Percentiles rank a stretch among this genome's conserved stretches.
Evolutionary conservation across 2,113 vertebrate genomes (phyloP).

Genomic region (Hucho hucho): DNA sequence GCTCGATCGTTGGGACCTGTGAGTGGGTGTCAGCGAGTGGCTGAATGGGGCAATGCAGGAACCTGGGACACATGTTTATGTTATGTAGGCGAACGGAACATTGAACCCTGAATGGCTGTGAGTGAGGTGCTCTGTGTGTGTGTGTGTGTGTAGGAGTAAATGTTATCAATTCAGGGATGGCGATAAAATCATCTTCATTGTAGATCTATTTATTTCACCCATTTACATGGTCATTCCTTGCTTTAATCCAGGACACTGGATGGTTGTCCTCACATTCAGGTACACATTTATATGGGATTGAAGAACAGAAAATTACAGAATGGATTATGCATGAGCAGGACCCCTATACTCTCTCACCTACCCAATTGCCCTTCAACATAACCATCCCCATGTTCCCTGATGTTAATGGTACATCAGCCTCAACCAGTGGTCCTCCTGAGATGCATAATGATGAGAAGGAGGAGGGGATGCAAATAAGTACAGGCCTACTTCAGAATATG

Average conservation of each 20-base stretch:
- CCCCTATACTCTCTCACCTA: too few relatives aligned
- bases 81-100: conserved; percentile 37
- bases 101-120: conserved; percentile 54
- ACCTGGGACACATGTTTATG: conserved; percentile 68
- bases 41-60: conserved; percentile 65
- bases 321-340: too few relatives aligned
- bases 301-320: too few relatives aligned
- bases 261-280: conserved; percentile 24
- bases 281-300: too few relatives aligned
- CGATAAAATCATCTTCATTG: conserved; percentile 17
- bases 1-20: conserved; percentile 52
- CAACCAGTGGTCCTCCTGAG: too few relatives aligned
- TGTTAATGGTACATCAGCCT: too few relatives aligned
- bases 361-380: too few relatives aligned
- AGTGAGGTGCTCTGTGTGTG: conserved; percentile 1
- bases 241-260: conserved; percentile 25
- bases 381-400: too few relatives aligned
- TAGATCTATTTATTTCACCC: background rate
- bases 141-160: conserved; percentile 45
- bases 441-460: too few relatives aligned
- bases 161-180: background rate
- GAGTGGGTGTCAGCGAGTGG: conserved; percentile 72
- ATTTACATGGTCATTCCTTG: conserved; percentile 49
- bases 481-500: too few relatives aligned
- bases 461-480: too few relatives aligned